Evolutionary conservation across 1,140 invertebrate genomes (phyloP).

Genomic region (Ceratosolen solmsi): DNA sequence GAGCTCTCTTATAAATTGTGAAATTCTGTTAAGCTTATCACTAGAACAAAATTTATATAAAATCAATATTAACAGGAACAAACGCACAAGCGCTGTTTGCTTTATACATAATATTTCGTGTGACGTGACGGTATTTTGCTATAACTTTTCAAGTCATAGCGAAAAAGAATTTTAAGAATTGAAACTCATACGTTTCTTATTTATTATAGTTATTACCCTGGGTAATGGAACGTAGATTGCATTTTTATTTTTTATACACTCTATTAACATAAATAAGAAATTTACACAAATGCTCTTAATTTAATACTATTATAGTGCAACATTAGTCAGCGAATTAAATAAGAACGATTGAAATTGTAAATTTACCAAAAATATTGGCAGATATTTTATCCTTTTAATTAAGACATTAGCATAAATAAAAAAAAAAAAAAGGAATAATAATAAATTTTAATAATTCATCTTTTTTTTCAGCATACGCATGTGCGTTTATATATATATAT

Average conservation of each 20-base stretch:
- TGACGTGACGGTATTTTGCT: neutral
- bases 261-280: slow-evolving; percentile 24
- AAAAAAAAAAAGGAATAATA: slow-evolving; percentile 2
- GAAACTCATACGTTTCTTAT: neutral
- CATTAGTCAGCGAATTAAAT: neutral
- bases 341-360: neutral
- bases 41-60: neutral
- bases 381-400: slow-evolving; percentile 25
- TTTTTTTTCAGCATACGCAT: neutral
- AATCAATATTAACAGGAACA: slow-evolving; percentile 19
- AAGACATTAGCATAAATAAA: neutral
- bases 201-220: slow-evolving; percentile 44
- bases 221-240: slow-evolving; percentile 27
- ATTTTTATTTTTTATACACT: slow-evolving; percentile 12
- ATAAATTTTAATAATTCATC: neutral
- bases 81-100: neutral
- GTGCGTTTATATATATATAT: neutral
- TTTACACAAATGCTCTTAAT: neutral
- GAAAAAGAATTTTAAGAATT: neutral
- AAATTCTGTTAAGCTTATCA: neutral
- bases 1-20: neutral
- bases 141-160: slow-evolving; percentile 23
- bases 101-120: slow-evolving; percentile 20
- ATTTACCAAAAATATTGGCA: slow-evolving; percentile 23
- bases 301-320: neutral